Evolutionary conservation across 1,140 invertebrate genomes (phyloP).

Genomic region (Hypothenemus hampei): DNA sequence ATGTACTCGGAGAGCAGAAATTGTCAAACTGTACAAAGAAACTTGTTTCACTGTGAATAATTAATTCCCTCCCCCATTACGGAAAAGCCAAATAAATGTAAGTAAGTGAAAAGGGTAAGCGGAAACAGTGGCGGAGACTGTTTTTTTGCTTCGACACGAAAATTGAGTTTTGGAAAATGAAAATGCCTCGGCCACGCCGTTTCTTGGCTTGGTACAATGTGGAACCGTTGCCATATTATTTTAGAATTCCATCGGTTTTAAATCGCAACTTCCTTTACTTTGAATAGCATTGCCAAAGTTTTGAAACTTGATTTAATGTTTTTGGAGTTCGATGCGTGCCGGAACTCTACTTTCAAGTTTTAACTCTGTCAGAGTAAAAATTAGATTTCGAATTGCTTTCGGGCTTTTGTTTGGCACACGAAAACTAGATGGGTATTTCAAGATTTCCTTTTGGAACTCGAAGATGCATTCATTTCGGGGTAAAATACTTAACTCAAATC

Average conservation of each 20-base stretch:
- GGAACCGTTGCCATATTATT: slow-evolving; percentile 23
- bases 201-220: slow-evolving; percentile 21
- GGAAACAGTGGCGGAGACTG: background rate
- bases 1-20: slow-evolving; percentile 6
- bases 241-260: slow-evolving; percentile 22
- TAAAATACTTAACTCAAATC: no score
- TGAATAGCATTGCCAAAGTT: slow-evolving; percentile 22
- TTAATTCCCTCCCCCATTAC: slow-evolving; percentile 14
- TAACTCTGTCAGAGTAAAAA: slow-evolving; percentile 23
- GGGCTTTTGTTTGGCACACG: slow-evolving; percentile 14
- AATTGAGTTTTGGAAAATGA: background rate
- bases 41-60: slow-evolving; percentile 16
- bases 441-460: background rate
- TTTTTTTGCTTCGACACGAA: background rate
- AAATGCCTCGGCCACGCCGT: background rate
- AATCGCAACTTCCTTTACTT: slow-evolving; percentile 19
- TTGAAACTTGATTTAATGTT: slow-evolving; percentile 30
- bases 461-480: no score
- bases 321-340: slow-evolving; percentile 26
- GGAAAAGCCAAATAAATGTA: slow-evolving; percentile 9
- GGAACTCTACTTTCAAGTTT: slow-evolving; percentile 23
- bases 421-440: slow-evolving; percentile 8
- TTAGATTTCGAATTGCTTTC: slow-evolving; percentile 26
- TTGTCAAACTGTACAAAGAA: slow-evolving; percentile 16
- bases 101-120: slow-evolving; percentile 10